phyloP scores from a whole-genome alignment of 2,797 vertebrate genomes.

The Squalus acanthias region DNA sequence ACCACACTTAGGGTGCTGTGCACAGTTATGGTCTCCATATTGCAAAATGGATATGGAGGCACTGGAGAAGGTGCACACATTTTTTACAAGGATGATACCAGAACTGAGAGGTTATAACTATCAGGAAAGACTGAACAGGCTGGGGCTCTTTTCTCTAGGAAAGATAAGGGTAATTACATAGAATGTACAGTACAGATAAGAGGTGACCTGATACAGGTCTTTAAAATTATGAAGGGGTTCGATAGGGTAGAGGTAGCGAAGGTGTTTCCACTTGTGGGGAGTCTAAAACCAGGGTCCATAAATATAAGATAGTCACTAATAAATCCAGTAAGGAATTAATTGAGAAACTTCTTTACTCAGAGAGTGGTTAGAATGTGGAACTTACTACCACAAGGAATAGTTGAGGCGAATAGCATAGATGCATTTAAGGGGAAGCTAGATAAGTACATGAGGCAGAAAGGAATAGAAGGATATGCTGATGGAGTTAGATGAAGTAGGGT shows the following conservation, averaged over 20 bases:
- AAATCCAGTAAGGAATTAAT: not conserved
- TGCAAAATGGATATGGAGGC: not conserved
- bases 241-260: not conserved
- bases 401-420: not conserved
- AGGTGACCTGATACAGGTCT: not conserved
- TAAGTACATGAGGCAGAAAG: not conserved
- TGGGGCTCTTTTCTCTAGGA: not conserved
- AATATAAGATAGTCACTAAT: not conserved
- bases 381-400: not conserved
- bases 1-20: not conserved
- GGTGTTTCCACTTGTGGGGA: not conserved
- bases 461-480: not conserved
- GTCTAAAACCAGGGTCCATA: not conserved
- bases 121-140: not conserved
- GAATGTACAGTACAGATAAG: not conserved
- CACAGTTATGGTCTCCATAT: not conserved
- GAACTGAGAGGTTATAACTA: not conserved
- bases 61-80: not conserved
- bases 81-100: not conserved
- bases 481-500: not conserved
- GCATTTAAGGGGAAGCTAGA: not conserved
- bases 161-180: not conserved
- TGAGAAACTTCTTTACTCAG: not conserved
- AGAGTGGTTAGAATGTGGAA: not conserved
- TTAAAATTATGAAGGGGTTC: not conserved